Evolutionary conservation across 2,797 vertebrate species (phyloP), one percentile per base, ranked within the genome.

Genomic region (Ceyx erithaca): DNA sequence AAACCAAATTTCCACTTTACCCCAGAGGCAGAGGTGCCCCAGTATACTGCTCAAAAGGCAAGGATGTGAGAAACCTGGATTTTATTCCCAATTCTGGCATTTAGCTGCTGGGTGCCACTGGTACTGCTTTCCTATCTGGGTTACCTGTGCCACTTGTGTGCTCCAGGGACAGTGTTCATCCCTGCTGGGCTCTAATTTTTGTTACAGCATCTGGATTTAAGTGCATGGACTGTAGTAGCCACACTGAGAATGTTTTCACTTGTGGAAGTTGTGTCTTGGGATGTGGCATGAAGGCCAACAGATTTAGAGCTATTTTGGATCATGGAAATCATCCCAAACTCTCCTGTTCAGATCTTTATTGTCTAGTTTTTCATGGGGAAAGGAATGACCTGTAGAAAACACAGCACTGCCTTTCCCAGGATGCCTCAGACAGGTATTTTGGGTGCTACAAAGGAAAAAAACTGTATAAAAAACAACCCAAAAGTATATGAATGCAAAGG

Each of bases 401-500:
- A 20, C 16, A 14, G 31, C 2, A 1, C 46, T 80, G 62, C 69
- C 46, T 94, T 83, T 71, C 72, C n/a, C 45, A 55, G 40, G 21
- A 25, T 91, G 87, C 72, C 63, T 91, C 40, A 69, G 31, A 46
- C 55, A 45, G 40, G 40, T 54, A 52, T 78, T 58, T 55, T 76
- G 66, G 59, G 58, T 40, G 64, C 48, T 90, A 62, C 48, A 90
- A 40, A 52, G 43, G 66, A 75, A 95, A 55, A 76, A 94, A 93
- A 45, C 13, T 31, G 25, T 55, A 25, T 48, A 58, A 80, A 92
- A 92, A 88, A 31, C 63, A 69, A 63, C 41, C 7, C 35, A 14
- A 90, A 90, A 68, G 11, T 31, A 10, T 68, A 52, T 4, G 52
- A 87, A 89, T 51, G 43, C 81, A 83, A 72, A 71, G 40, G 62